These are phyloP conservation scores for Drosophila conformis DNA, from an alignment of 2,888 invertebrate species.

Conservation along the genomic window DNA sequence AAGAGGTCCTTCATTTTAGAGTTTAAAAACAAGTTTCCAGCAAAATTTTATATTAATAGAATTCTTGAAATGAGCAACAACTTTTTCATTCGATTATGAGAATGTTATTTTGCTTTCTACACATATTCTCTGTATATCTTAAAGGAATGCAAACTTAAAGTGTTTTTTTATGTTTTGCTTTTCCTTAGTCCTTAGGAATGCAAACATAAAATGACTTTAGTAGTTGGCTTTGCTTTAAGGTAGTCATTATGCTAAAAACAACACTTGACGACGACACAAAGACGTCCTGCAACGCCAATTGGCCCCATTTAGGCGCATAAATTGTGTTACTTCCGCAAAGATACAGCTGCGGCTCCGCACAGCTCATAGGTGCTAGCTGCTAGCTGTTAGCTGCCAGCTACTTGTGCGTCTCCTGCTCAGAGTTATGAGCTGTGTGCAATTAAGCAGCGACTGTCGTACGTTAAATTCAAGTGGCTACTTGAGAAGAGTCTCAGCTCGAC, in stretches of 20 bases:
- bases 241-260: constrained; percentile 32
- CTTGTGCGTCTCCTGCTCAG: constrained; percentile 21
- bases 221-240: background rate
- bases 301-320: constrained; percentile 60
- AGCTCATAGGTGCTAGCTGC: background rate
- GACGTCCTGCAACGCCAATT: constrained; percentile 38
- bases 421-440: constrained; percentile 55
- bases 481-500: constrained; percentile 34
- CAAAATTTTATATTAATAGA: too few relatives aligned
- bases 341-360: constrained; percentile 2
- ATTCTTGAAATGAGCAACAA: background rate
- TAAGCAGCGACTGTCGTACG: constrained; percentile 75
- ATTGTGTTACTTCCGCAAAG: constrained; percentile 72
- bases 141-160: background rate
- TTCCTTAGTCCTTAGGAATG: background rate
- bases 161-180: background rate
- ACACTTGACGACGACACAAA: constrained; percentile 28
- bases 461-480: constrained; percentile 75
- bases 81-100: background rate
- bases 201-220: background rate
- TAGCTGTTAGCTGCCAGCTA: background rate
- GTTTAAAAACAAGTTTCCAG: background rate
- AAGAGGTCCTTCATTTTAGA: background rate
- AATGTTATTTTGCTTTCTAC: background rate
- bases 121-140: background rate